A percentile compares a stretch with the other conserved stretches of the same genome.
Conservation (phyloP, 2,888 invertebrate genomes). For the Philereme transversata region DNA sequence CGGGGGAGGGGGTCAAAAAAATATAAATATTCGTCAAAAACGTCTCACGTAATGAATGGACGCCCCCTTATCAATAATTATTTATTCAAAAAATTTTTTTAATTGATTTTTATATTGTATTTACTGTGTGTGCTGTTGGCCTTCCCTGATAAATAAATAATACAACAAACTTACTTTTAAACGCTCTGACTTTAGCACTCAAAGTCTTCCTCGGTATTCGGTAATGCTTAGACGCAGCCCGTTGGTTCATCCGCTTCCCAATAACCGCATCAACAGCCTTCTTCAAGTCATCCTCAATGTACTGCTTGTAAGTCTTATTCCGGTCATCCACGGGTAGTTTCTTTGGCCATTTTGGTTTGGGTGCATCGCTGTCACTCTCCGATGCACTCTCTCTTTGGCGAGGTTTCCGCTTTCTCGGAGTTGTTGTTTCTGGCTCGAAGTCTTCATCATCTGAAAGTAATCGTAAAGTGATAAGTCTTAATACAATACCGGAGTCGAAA, state of each 20-base stretch:
- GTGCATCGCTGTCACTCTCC: conserved; percentile 1
- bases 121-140: no score
- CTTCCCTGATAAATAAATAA: not conserved
- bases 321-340: conserved; percentile 40
- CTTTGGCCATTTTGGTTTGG: conserved; percentile 41
- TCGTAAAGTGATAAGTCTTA: not conserved
- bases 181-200: conserved; percentile 31
- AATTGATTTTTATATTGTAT: no score
- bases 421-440: not conserved
- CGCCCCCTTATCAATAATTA: no score
- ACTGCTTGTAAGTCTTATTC: conserved; percentile 51
- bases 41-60: no score
- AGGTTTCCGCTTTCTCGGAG: conserved; percentile 3
- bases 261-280: conserved; percentile 46
- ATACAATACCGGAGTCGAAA: no score
- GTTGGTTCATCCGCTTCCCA: conserved; percentile 33
- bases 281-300: conserved; percentile 45
- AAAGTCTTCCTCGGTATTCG: conserved; percentile 59
- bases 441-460: conserved; percentile 7
- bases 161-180: conserved; percentile 11
- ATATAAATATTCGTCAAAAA: no score
- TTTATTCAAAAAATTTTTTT: no score
- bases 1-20: no score
- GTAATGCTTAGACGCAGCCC: conserved; percentile 45
- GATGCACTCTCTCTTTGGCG: not conserved